Conservation (phyloP, 2,797 vertebrate species). For the Prionace glauca region DNA sequence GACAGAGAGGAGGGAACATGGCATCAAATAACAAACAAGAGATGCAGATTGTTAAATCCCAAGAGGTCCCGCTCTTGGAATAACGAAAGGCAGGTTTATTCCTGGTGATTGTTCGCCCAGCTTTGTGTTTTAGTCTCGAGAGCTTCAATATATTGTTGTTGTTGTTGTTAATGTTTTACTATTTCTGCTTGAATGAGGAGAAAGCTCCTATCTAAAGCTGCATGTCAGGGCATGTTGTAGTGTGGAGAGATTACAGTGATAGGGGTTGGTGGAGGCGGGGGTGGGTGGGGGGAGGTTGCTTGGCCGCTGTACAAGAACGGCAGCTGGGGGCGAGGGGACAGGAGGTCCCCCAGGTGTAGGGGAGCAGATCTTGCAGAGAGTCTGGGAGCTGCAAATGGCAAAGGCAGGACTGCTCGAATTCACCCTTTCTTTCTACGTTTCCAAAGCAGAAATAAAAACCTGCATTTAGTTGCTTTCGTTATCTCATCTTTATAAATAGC, state of each 20-base stretch:
- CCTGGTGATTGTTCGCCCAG: not conserved
- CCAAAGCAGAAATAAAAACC: no score
- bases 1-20: not conserved
- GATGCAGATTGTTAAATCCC: not conserved
- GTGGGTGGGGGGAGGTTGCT: not conserved
- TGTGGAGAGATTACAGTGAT: not conserved
- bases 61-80: not conserved
- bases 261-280: no score
- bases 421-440: no score
- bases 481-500: not conserved
- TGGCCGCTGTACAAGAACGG: not conserved
- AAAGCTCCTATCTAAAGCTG: not conserved
- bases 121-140: not conserved
- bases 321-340: not conserved
- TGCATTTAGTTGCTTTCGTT: not conserved
- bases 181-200: not conserved
- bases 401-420: not conserved
- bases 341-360: not conserved
- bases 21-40: not conserved
- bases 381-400: not conserved
- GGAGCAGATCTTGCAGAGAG: not conserved
- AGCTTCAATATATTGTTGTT: not conserved
- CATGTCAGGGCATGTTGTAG: not conserved
- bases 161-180: not conserved
- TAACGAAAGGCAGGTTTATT: not conserved